Evolutionary conservation across 2,797 vertebrate genomes (phyloP), one percentile per base, ranked within the genome.

Genomic region (Anas bernieri): DNA sequence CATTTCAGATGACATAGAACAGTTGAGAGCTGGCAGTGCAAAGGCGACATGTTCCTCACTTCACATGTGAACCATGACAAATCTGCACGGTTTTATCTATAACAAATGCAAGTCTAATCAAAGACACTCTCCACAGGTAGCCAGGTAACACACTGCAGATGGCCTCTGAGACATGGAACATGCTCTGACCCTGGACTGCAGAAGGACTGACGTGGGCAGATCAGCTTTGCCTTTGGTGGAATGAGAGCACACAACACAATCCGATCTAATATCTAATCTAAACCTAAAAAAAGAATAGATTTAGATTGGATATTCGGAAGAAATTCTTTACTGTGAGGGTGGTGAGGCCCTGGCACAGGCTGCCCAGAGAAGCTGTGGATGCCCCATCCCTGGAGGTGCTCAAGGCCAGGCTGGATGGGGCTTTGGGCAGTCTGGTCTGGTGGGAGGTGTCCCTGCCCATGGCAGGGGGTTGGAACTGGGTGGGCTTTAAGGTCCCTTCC

Each of bases 211-310:
- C 1, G 5, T 4, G 22, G 31, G 22, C 12, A 23, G 59, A 10
- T 55, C 54, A 77, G 52, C 5, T 66, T 64, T 86, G 55, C 23
- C 11, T 30, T 41, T 35, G 25, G 30, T 62, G 50, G 54, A 62
- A 62, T 22, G 20, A 78, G 28, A 86, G 35, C 17, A 3, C 50
- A 20, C 0, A 0, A 25, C 48, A 25, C 14, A 50, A 26, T 50
- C 48, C 1, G 8, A 50, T 5, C 7, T 26, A 25, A 50, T 25
- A 50, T 26, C 48, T 50, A 50, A 50, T 26, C 48, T 50, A 50
- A 50, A 50, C 3, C 48, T 50, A 26, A 50, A 37, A 37, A 37
- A 37, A 37, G 13, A 25, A 26, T 50, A 50, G 7, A 50, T 26
- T 50, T 26, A 50, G 25, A 26, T 50, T 15, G 5, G 25, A 50